Base-by-base conservation (phyloP, 2,797 vertebrate genomes). In the Psittacula echo region DNA sequence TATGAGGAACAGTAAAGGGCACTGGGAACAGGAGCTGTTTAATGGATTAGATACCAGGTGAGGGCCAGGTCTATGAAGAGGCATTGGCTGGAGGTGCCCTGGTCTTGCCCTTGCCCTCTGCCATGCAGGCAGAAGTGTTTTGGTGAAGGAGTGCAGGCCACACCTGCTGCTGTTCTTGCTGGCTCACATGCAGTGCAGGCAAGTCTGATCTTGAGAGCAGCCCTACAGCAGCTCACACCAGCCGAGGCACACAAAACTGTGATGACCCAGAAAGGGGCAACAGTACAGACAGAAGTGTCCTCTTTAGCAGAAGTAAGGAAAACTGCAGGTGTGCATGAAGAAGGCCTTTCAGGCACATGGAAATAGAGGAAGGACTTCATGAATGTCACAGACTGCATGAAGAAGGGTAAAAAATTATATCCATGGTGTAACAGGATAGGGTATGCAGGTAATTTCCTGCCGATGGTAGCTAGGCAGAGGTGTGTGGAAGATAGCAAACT, bases 181-280 rank as follows among this genome's bases (percentile, higher is more conserved):
- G 68, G 65, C 65, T 93, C 44, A 65, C 20, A 3, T 7, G 54
- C 22, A 68, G 26, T 2, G 0, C 13, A 44, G 44, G 41, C 80
- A 77, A 83, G 62, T 18, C 56, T 74, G 34, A 37, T 74, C 85
- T 74, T 74, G 72, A 89, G 30, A 76, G 48, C 62, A 89, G 82
- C 61, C 61, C 44, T 67, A 29, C 1, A 5, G 48, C 72, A 71
- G 10, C 56, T 91, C 0, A 0, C 9, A 34, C 27, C 29, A 75
- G 10, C 1, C 1, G 0, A 26, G 24, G 27, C 5, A 76, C 61
- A 13, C 16, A 19, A 3, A 82, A 39, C 42, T 2, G 0, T 12
- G 50, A 50, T 5, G 4, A 41, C 41, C 13, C 58, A 62, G 82
- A 68, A 80, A 77, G 41, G 9, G 68, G 29, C 18, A 71, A 24